Conservation (phyloP, 2,113 vertebrate genomes). For the Siniperca chuatsi region DNA sequence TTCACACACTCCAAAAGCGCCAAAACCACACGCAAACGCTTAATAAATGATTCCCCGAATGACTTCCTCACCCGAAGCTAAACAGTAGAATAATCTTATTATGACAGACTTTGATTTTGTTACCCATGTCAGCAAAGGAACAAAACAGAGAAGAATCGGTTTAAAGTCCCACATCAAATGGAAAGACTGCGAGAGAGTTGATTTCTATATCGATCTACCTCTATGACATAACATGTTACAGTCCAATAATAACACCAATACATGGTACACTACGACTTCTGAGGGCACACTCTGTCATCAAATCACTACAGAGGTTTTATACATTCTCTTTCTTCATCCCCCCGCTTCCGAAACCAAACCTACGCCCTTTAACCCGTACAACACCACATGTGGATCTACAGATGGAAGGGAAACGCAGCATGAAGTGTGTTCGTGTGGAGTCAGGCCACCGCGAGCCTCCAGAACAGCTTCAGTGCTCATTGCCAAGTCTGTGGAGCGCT, state of each 20-base stretch:
- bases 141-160: neutral
- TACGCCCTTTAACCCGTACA: no score
- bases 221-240: neutral
- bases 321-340: neutral
- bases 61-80: neutral
- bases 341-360: no score
- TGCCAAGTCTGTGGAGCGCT: no score
- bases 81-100: slow-evolving; percentile 13
- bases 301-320: neutral
- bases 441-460: no score
- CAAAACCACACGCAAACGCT: no score
- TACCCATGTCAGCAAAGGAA: neutral
- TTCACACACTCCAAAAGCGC: neutral
- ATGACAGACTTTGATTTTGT: slow-evolving; percentile 14
- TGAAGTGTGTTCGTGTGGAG: no score
- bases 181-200: neutral
- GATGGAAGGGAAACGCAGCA: no score
- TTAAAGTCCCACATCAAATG: neutral
- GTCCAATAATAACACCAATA: neutral
- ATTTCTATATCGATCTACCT: neutral
- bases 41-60: neutral
- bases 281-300: neutral
- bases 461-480: no score
- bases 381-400: no score
- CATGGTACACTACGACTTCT: neutral